Base-by-base conservation (phyloP, 2,888 invertebrate genomes). In the Coleophora flavipennella region DNA sequence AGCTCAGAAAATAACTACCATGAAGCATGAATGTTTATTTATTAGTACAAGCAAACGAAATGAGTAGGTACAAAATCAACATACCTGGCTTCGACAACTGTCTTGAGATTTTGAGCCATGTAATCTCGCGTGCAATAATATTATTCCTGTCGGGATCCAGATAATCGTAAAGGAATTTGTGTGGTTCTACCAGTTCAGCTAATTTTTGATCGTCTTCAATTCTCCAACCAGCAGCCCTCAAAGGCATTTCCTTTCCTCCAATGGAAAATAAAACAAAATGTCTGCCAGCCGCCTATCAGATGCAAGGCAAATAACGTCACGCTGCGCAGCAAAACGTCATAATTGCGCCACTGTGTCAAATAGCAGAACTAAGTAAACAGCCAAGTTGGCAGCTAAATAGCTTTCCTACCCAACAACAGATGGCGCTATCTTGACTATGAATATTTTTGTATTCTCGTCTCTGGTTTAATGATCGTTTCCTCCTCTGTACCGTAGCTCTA, bases 261-360 rank as follows among this genome's bases (percentile, higher is more conserved):
- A 20, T 20, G 20, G 6, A 20, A 46, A 52, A 53, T 54, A 53
- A 69, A 69, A 73, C 80, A 83, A 83, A 71, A 81, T 83, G 81
- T 79, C 79, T 57, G 66, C 78, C 79, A 56, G 66, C 72, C 59
- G 54, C 79, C 79, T 77, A 79, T 78, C 79, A 73, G 6, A 20
- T 4, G 29, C 65, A 60, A 65, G 67, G 64, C 62, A 77, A 73
- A 77, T 76, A 76, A 20, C 20, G 62, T 55, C 66, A 68, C 68
- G 70, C 71, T 72, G 76, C 70, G 74, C 74, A 67, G 67, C 67
- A 70, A 69, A 58, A 80, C 79, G 78, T 77, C 75, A 78, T 68
- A 46, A 43, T 42, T 39, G 29, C 10, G 29, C 10, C 3, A 29
- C 29, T 9, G 14, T 14, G 13, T 3, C 11, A 8, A 1, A 13